Percentiles rank a stretch among this genome's conserved stretches.
Evolutionary conservation across 2,797 vertebrate genomes (phyloP).

Genomic region (Hybognathus amarus): DNA sequence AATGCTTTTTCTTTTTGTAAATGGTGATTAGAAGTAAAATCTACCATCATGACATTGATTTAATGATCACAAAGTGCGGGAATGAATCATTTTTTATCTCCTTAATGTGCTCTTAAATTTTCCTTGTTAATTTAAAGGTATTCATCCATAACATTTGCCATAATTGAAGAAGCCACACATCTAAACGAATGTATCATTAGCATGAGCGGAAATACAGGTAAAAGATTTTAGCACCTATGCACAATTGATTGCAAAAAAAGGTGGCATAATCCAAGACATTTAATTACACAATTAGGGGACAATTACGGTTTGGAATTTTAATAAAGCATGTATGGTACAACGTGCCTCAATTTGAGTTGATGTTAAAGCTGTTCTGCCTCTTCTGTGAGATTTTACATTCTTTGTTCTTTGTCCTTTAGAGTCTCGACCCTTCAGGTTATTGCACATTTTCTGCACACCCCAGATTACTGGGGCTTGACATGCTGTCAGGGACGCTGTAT

Average conservation of each 20-base stretch:
- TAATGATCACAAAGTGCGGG: conserved; percentile 53
- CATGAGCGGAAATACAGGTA: conserved; percentile 29
- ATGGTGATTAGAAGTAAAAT: conserved; percentile 24
- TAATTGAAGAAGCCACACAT: conserved; percentile 60
- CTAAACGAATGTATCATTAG: conserved; percentile 57
- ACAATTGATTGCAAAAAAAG: conserved; percentile 53
- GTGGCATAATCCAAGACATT: conserved; percentile 57
- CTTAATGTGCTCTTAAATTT: conserved; percentile 46
- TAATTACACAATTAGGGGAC: conserved; percentile 53
- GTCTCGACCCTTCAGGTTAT: conserved; percentile 21
- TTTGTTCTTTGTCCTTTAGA: conserved; percentile 1
- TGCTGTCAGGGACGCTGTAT: conserved; percentile 38
- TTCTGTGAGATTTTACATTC: background rate
- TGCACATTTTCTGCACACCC: conserved; percentile 1
- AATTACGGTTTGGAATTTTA: conserved; percentile 58
- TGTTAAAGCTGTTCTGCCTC: conserved; percentile 37
- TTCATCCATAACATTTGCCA: conserved; percentile 58
- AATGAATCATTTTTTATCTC: conserved; percentile 25
- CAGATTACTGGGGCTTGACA: conserved; percentile 12
- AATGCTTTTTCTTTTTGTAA: conserved; percentile 8
- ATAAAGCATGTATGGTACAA: conserved; percentile 42
- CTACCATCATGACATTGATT: conserved; percentile 32
- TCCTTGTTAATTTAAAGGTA: conserved; percentile 47
- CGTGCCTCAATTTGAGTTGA: conserved; percentile 36
- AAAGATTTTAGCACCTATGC: conserved; percentile 56